Evolutionary conservation across 2,888 invertebrate species (phyloP).

Genomic region (Euplagia quadripunctaria): DNA sequence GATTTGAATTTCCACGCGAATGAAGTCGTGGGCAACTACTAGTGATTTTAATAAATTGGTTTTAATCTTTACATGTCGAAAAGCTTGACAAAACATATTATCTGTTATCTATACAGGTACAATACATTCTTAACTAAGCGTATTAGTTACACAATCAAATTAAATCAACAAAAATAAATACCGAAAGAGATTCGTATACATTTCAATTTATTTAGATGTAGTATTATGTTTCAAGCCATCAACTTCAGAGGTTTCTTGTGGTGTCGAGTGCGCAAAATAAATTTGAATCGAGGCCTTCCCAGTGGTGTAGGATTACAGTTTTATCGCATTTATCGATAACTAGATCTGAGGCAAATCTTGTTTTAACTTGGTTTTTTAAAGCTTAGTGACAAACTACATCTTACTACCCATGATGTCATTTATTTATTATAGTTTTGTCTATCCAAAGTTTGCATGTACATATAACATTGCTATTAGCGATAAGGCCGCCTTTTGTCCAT

Average conservation of each 20-base stretch:
- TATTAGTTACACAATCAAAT: conserved; percentile 3
- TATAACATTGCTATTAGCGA: no score
- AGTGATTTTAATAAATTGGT: no score
- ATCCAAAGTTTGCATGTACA: no score
- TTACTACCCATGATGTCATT: background rate
- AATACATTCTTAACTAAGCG: background rate
- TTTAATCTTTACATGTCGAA: no score
- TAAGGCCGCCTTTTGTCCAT: no score
- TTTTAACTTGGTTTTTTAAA: background rate
- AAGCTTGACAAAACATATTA: no score
- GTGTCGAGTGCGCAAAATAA: conserved; percentile 25
- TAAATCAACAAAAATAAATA: conserved; percentile 25
- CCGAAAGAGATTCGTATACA: conserved; percentile 33
- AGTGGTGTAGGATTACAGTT: conserved; percentile 20
- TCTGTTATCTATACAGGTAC: no score
- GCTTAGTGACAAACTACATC: no score
- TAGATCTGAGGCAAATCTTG: background rate
- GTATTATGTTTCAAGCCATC: conserved; percentile 43
- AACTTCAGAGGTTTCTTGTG: conserved; percentile 25
- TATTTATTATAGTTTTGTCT: no score
- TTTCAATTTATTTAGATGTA: conserved; percentile 38
- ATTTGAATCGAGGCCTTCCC: background rate
- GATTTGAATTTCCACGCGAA: no score
- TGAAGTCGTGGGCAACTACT: no score
- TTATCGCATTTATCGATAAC: conserved; percentile 19